phyloP scores from a whole-genome alignment of 2,888 invertebrate species.

The Allacma fusca region DNA sequence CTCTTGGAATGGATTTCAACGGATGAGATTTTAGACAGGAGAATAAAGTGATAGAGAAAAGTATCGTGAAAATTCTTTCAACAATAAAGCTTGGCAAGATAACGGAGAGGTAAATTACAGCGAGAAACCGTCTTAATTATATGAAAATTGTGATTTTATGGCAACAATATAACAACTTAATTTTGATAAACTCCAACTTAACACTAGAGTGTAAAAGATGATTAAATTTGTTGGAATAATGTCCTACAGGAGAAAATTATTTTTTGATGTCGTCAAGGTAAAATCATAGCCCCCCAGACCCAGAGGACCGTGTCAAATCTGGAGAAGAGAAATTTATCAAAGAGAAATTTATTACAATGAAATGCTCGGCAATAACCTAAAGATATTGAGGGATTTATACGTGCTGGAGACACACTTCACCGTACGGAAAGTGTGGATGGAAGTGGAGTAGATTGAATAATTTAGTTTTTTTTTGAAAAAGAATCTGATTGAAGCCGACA shows the following conservation, averaged over 20 bases:
- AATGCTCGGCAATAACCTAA: too few species aligned
- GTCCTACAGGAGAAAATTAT: too few species aligned
- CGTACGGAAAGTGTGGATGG: background rate
- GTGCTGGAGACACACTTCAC: too few species aligned
- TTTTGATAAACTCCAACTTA: constrained; percentile 7
- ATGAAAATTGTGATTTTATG: background rate
- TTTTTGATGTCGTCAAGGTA: too few species aligned
- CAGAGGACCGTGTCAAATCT: too few species aligned
- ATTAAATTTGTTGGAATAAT: too few species aligned
- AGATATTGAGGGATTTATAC: too few species aligned
- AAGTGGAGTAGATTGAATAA: constrained; percentile 29
- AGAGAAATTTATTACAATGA: too few species aligned
- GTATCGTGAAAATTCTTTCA: background rate
- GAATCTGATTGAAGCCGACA: constrained; percentile 39
- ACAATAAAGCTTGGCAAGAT: constrained; percentile 11
- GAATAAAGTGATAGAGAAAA: background rate
- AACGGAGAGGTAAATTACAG: constrained; percentile 9
- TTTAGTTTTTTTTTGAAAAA: constrained; percentile 36
- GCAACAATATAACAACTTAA: background rate
- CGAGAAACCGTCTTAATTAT: constrained; percentile 16
- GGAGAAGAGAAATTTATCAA: too few species aligned
- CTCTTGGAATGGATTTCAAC: background rate
- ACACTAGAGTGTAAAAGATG: background rate
- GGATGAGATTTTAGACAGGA: background rate
- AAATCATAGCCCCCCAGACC: too few species aligned